Evolutionary conservation across 30 jellyfish, hydroid and myxozoan species (phyloP), one percentile per base, ranked within the genome.

Genomic region (Hydra vulgaris): DNA sequence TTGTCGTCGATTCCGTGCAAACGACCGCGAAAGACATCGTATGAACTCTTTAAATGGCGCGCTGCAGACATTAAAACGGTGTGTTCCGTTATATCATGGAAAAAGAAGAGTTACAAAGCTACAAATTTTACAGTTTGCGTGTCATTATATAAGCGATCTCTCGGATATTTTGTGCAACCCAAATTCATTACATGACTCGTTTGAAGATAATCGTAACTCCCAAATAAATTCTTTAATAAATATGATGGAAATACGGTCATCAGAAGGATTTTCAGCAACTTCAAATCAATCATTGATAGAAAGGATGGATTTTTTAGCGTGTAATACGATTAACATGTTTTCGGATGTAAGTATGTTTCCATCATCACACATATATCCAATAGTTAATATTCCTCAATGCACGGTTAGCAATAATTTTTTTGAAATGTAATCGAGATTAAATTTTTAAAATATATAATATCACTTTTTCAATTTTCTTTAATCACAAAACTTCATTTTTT

Each of bases 31-130:
- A 74, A 72, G 97, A 68, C 81, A 95, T 23, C 88, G 97, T 40
- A 89, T 89, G 97, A 88, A 85, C 61, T 89, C 97, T 61, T 72
- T 89, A 68, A 89, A 89, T 79, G 92, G 97, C 54, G 97, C 97
- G 1, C 66, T 89, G 27, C 92, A 89, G 19, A 89, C 94, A 7
- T 78, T 89, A 73, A 89, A 85, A 89, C 89, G 94, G 0, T 89
- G 97, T 70, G 89, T 89, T 18, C 97, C 97, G 0, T 40, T 85
- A 15, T 88, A 88, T 18, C 86, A 71, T 22, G 80, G 88, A 18
- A 84, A 78, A 79, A 84, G 82, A 27, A 81, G 97, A 23, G 78
- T 89, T 89, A 89, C 97, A 15, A 89, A 89, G 74, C 84, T 89
- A 53, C 86, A 81, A 25, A 88, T 89, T 18, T 74, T 89, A 53